phyloP scores from a whole-genome alignment of 2,797 vertebrate genomes.

The Hephaestus fuliginosus region DNA sequence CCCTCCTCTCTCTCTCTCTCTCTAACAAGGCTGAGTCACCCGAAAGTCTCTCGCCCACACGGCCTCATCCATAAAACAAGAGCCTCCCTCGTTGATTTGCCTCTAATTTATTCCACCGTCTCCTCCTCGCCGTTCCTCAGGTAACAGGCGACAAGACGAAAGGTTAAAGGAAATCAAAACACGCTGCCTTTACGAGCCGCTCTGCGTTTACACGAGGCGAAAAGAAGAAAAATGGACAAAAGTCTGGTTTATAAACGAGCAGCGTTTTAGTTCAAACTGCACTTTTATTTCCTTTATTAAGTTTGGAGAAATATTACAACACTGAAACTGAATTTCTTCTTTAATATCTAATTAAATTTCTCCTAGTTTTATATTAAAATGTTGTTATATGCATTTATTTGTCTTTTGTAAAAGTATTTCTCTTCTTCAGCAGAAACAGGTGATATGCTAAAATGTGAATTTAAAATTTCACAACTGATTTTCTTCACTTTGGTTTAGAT shows the following conservation, averaged over 20 bases:
- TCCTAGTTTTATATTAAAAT: not conserved
- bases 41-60: constrained; percentile 29
- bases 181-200: not conserved
- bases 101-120: constrained; percentile 30
- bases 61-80: constrained; percentile 54
- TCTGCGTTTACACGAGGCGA: not conserved
- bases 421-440: not conserved
- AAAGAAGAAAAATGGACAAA: not conserved
- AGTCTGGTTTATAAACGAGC: not conserved
- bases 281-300: not conserved
- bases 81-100: constrained; percentile 27
- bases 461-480: too few species aligned
- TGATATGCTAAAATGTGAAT: not conserved
- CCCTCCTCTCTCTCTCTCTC: not conserved
- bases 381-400: not conserved
- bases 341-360: not conserved
- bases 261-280: not conserved
- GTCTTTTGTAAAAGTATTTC: not conserved
- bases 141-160: constrained; percentile 17
- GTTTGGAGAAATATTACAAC: too few species aligned
- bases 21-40: constrained; percentile 40
- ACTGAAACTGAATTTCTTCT: too few species aligned
- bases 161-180: constrained; percentile 1
- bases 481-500: too few species aligned
- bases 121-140: constrained; percentile 30